Evolutionary conservation across 2,888 invertebrate genomes (phyloP).

Genomic region (Brachypalpus laphriformis): DNA sequence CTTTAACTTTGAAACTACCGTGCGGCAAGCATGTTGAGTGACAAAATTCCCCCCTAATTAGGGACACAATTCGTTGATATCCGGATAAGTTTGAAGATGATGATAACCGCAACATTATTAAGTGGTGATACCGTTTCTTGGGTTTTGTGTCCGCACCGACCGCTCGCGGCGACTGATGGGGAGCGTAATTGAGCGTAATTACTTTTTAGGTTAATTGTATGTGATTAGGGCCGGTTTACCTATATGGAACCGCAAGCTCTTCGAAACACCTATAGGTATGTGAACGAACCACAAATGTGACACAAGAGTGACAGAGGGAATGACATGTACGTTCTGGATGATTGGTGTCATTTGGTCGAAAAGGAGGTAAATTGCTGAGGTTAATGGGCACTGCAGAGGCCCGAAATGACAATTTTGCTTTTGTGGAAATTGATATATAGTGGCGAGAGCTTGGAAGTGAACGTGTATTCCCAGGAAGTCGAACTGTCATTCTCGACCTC

Average conservation of each 20-base stretch:
- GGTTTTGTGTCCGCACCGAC: conserved; percentile 29
- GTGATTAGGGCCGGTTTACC: conserved; percentile 52
- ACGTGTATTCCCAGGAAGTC: not conserved
- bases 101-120: conserved; percentile 65
- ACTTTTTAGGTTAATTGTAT: conserved; percentile 64
- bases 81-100: conserved; percentile 44
- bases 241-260: conserved; percentile 48
- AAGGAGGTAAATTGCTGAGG: conserved; percentile 39
- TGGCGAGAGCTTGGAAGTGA: not conserved
- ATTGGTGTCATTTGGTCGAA: conserved; percentile 64
- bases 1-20: conserved; percentile 36
- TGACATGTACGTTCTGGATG: conserved; percentile 50
- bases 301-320: conserved; percentile 58
- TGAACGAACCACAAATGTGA: conserved; percentile 68
- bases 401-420: conserved; percentile 23
- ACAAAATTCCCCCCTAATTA: conserved; percentile 60
- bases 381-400: conserved; percentile 20
- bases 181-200: conserved; percentile 68
- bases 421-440: not conserved
- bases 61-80: conserved; percentile 50
- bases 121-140: conserved; percentile 52
- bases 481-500: not conserved
- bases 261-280: conserved; percentile 31
- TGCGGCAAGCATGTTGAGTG: conserved; percentile 36
- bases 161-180: conserved; percentile 40